Conservation (phyloP, 2,113 vertebrate species). For the Atrichornis clamosus region DNA sequence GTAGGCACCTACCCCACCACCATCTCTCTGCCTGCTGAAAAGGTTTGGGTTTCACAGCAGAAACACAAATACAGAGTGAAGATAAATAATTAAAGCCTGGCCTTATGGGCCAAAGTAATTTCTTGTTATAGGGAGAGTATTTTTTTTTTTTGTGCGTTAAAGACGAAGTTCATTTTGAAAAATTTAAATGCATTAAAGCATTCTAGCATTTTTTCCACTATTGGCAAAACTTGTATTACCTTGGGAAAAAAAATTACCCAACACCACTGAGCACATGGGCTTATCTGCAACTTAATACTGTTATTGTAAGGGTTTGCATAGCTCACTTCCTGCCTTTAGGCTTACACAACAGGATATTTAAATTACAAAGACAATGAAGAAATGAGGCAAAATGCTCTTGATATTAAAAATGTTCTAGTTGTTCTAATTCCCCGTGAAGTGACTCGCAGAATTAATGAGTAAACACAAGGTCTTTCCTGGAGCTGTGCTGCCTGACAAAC, state of each 20-base stretch:
- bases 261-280: constrained; percentile 7
- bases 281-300: constrained; percentile 60
- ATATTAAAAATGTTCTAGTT: neutral
- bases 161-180: constrained; percentile 9
- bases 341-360: constrained; percentile 77
- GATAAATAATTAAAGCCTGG: constrained; percentile 54
- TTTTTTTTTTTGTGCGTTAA: neutral
- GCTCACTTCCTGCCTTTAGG: constrained; percentile 78
- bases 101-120: neutral
- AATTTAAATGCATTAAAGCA: neutral
- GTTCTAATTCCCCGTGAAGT: neutral
- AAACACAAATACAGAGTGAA: constrained; percentile 4
- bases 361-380: constrained; percentile 63
- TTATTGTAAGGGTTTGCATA: constrained; percentile 53
- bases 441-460: neutral
- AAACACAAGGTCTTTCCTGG: neutral
- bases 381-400: constrained; percentile 1
- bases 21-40: neutral
- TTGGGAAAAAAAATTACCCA: neutral
- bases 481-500: neutral
- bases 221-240: neutral
- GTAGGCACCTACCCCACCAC: neutral
- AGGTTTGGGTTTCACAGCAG: constrained; percentile 33
- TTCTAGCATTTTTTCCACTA: neutral
- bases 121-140: neutral